Percentiles rank a stretch among this genome's conserved stretches.
These are phyloP conservation scores for Sebastiscus tertius DNA, from an alignment of 2,797 vertebrate species.

Conservation along the genomic window DNA sequence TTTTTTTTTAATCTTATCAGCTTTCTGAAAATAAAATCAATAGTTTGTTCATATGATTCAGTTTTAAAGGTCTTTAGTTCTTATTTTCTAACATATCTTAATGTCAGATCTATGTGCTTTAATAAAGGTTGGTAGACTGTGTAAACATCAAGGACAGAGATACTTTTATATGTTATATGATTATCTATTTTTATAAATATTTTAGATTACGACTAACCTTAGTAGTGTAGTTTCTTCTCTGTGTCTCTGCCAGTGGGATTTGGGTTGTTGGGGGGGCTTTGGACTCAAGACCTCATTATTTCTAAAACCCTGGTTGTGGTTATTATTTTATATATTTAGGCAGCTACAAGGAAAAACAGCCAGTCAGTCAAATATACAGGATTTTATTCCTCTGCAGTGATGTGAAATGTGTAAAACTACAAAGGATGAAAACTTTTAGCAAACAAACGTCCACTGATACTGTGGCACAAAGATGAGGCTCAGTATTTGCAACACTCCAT, in stretches of 20 bases:
- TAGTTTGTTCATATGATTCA: neutral
- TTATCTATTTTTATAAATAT: neutral
- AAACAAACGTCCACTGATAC: conserved; percentile 1
- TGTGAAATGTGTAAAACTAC: conserved; percentile 40
- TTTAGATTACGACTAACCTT: neutral
- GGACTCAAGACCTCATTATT: neutral
- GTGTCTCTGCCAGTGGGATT: neutral
- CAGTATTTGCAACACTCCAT: conserved; percentile 11
- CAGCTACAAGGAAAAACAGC: neutral
- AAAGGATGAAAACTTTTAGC: conserved; percentile 4
- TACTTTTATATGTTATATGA: no score
- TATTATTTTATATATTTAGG: neutral
- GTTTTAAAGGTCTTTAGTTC: neutral
- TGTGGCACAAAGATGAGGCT: conserved; percentile 7
- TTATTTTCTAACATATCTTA: neutral
- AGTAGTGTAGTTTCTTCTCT: neutral
- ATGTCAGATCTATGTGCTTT: neutral
- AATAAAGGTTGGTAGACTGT: neutral
- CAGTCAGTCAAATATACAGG: neutral
- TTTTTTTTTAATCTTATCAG: neutral
- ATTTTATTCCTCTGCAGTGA: conserved; percentile 47
- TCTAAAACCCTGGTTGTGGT: neutral
- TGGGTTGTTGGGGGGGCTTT: neutral
- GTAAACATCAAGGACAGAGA: neutral
- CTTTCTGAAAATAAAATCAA: neutral